Base-by-base conservation (phyloP, 2,797 vertebrate genomes). In the Apodemus agrarius region DNA sequence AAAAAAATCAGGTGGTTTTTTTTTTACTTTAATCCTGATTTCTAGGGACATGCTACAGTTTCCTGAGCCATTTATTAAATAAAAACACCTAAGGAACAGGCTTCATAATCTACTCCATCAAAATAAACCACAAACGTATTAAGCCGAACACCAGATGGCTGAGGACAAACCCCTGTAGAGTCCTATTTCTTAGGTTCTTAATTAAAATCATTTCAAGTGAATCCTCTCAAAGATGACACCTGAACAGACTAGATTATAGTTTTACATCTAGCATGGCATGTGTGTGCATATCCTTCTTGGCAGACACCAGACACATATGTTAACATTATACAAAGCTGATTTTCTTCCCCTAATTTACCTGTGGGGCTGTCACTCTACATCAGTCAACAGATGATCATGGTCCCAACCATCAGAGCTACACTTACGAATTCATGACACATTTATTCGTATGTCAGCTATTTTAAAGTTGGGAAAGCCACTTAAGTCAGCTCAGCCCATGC, bases 131-230 rank as follows among this genome's bases (percentile, higher is more conserved):
- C 37, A 85, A 93, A 95, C 97, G 69, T 37, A 19, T 92, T 81
- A 31, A 83, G 19, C n/a, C 40, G 72, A 95, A 93, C 10, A 78
- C 52, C 92, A 96, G 95, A 91, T 96, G 91, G 88, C 14, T 87
- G 49, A 89, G 52, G 34, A 84, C 63, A 97, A 93, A 87, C 24
- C 43, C 81, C 79, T 43, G 26, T 72, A 46, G 79, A 78, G 90
- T 86, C 85, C n/a, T 85, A 1, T 90, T 90, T 92, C 82, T 90
- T 81, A 86, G 10, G 0, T 90, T 94, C 65, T 91, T 95, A 93
- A 95, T 90, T 96, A 96, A 96, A 96, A 79, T 90, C 21, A 90
- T 87, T 86, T 87, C 46, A 86, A 90, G 24, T 57, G 52, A 91
- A 22, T 67, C 93, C 57, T 74, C 74, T 94, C 88, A 84, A 88